Evolutionary conservation across 2,888 invertebrate genomes (phyloP), one percentile per base, ranked within the genome.

Genomic region (Dolichopus griseipennis): DNA sequence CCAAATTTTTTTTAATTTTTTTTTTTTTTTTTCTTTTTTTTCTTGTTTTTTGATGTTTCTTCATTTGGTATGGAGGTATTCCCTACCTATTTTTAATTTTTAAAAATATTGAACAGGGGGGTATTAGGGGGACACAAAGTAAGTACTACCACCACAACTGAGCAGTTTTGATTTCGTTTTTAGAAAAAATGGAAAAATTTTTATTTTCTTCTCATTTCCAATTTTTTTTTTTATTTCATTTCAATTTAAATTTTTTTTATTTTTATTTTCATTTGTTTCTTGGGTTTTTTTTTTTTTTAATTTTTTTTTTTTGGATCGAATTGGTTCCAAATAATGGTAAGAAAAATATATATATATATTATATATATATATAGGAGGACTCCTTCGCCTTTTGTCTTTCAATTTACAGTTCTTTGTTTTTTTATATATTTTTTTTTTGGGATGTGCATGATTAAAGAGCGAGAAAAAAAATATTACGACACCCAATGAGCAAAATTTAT

Each of bases 321-420:
- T 52, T 18, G 52, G n/a, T 18, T 52, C 52, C 52, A 52, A 52
- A 18, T 18, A 52, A 52, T 41, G 15, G 12, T 7, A n/a, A n/a
- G 6, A 52, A 52, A 52, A 52, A 12, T 4, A 52, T 18, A 52
- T 18, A 52, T 52, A 52, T 18, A 52, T 18, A 52, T 18, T 18
- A 27, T 27, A 27, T 27, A 27, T 27, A 27, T 27, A 27, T 52
- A 52, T 52, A 52, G 52, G 52, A 52, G 52, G 52, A n/a, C n/a
- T 52, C 52, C 52, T 52, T 52, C 52, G 52, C 52, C 15, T 52
- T 52, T 52, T 52, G 52, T 52, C 52, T 52, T 52, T 52, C 18
- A n/a, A 52, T 52, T 52, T 52, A 52, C 52, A 52, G 52, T 52
- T 52, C 52, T 52, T 52, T 52, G 52, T 52, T 52, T n/a, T n/a